Evolutionary conservation across 2,888 invertebrate species (phyloP).

Genomic region (Yponomeuta malinellus): DNA sequence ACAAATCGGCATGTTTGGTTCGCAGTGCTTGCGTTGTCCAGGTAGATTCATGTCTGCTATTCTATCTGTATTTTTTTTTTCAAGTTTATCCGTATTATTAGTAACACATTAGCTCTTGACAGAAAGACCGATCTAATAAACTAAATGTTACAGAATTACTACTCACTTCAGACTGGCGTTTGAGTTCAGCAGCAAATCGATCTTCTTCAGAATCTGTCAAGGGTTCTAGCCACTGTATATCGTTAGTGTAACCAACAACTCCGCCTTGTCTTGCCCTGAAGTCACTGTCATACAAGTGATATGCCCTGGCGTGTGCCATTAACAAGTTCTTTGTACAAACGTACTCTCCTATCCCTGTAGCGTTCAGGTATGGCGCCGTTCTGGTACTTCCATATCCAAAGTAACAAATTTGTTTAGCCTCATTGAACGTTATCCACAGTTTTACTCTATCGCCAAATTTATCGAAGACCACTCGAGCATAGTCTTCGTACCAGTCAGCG

Average conservation of each 20-base stretch:
- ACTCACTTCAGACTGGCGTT: constrained; percentile 33
- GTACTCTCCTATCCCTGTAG: constrained; percentile 62
- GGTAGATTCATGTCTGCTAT: too few relatives aligned
- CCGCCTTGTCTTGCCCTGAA: constrained; percentile 30
- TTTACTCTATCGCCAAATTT: constrained; percentile 68
- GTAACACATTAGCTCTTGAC: too few relatives aligned
- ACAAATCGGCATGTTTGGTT: too few relatives aligned
- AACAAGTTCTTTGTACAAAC: constrained; percentile 69
- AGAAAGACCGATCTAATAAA: background rate
- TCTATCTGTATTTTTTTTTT: too few relatives aligned
- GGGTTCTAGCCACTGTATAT: background rate
- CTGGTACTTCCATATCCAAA: constrained; percentile 15
- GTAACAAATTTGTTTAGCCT: constrained; percentile 38
- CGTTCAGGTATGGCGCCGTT: constrained; percentile 39
- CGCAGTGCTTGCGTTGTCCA: too few relatives aligned
- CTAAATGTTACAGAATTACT: background rate
- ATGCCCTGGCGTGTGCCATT: constrained; percentile 73
- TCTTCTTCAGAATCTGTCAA: constrained; percentile 42
- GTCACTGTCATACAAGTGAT: constrained; percentile 64
- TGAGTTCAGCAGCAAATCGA: constrained; percentile 39
- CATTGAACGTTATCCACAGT: constrained; percentile 79
- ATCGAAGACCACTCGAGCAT: constrained; percentile 59
- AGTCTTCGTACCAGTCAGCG: constrained; percentile 65
- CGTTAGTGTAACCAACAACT: background rate
- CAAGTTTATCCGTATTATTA: too few relatives aligned